A percentile compares a stretch with the other conserved stretches of the same genome.
phyloP scores from a whole-genome alignment of 1,140 invertebrate genomes.

The Lepidurus arcticus region DNA sequence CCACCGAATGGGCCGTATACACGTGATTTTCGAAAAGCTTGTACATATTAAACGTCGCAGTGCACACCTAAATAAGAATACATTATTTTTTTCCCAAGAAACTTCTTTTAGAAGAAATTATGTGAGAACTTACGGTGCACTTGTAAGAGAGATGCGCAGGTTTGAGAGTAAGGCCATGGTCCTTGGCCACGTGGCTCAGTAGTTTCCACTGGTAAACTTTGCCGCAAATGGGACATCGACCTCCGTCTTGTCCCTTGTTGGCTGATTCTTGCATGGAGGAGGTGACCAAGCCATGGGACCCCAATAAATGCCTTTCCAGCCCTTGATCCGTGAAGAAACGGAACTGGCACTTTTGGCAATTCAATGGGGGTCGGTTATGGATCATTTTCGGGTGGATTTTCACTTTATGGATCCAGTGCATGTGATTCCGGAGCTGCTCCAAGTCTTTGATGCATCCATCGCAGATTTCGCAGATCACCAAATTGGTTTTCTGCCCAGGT shows the following conservation, averaged over 20 bases:
- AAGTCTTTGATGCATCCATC: constrained; percentile 92
- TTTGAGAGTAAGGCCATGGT: constrained; percentile 83
- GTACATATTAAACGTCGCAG: constrained; percentile 90
- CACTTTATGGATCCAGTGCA: constrained; percentile 94
- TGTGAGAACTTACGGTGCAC: constrained; percentile 57
- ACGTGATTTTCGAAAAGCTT: constrained; percentile 91
- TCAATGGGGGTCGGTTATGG: constrained; percentile 84
- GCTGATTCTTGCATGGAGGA: constrained; percentile 93
- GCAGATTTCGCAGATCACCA: constrained; percentile 92
- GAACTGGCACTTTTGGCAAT: constrained; percentile 94
- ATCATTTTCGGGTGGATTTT: constrained; percentile 96
- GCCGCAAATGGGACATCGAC: constrained; percentile 86
- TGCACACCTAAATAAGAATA: constrained; percentile 57
- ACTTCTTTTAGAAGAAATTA: no score
- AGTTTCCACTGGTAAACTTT: constrained; percentile 88
- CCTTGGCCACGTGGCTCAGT: constrained; percentile 79
- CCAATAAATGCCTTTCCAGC: constrained; percentile 82
- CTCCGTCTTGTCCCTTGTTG: constrained; percentile 88
- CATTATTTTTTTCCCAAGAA: not conserved
- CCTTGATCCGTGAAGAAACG: constrained; percentile 78
- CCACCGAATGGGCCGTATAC: constrained; percentile 82
- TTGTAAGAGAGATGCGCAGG: constrained; percentile 89
- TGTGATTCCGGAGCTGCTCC: constrained; percentile 84
- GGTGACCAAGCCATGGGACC: constrained; percentile 87
- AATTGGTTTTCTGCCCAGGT: constrained; percentile 59